Evolutionary conservation across 2,888 invertebrate genomes (phyloP).

Genomic region (Prosopocoilus inquinatus): DNA sequence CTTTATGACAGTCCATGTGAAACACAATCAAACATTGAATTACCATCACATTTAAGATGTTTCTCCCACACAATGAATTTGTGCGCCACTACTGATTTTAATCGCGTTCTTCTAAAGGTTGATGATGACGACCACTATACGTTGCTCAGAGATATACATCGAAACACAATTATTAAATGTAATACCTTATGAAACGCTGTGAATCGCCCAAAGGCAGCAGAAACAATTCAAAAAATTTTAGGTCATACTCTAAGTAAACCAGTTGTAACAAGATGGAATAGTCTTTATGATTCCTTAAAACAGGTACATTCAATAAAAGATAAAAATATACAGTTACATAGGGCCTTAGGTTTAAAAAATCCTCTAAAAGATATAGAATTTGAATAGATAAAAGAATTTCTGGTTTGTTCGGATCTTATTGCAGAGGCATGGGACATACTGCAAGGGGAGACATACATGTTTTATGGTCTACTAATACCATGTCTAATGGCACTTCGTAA

Average conservation of each 20-base stretch:
- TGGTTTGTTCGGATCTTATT: not conserved
- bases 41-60: not conserved
- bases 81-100: not conserved
- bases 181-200: conserved; percentile 2
- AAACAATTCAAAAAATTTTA: conserved; percentile 1
- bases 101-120: not conserved
- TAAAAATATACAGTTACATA: not conserved
- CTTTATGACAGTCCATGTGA: no score
- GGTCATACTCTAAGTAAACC: not conserved
- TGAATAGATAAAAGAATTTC: not conserved
- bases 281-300: conserved; percentile 3
- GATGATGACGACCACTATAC: not conserved
- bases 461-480: conserved; percentile 4
- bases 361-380: not conserved
- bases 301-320: conserved; percentile 1
- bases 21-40: no score
- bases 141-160: not conserved
- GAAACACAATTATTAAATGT: not conserved
- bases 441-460: not conserved
- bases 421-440: not conserved
- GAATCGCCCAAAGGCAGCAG: conserved; percentile 1
- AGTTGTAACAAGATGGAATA: not conserved
- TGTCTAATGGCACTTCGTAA: not conserved
- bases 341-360: not conserved
- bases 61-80: not conserved